Conservation (phyloP, 1,140 invertebrate species). For the Andrena cerasifolii region DNA sequence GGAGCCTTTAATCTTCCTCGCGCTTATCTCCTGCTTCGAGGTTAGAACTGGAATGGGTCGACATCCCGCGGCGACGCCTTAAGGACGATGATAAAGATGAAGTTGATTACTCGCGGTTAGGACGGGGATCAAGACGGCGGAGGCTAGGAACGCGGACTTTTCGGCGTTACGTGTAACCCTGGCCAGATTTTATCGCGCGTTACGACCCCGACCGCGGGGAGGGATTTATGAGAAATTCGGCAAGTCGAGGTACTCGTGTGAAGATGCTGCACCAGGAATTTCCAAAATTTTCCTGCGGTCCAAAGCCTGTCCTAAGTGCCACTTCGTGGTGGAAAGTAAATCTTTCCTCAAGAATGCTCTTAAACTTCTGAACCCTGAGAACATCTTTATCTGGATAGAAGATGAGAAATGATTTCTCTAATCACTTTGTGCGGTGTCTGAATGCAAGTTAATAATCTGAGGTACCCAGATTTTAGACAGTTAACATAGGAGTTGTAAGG, state of each 20-base stretch:
- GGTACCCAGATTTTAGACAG: too few relatives aligned
- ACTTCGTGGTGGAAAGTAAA: not conserved
- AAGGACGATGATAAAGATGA: constrained; percentile 67
- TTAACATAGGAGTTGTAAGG: too few relatives aligned
- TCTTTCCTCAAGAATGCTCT: not conserved
- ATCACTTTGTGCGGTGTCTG: too few relatives aligned
- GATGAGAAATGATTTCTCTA: too few relatives aligned
- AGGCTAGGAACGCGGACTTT: constrained; percentile 58
- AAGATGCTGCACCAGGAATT: not conserved
- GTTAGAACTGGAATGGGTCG: constrained; percentile 60
- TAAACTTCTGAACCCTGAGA: not conserved
- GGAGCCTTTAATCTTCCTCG: not conserved
- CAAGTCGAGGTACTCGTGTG: constrained; percentile 20
- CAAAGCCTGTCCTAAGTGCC: not conserved
- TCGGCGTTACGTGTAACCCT: constrained; percentile 62
- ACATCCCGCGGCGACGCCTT: constrained; percentile 59
- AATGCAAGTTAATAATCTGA: too few relatives aligned
- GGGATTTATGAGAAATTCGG: constrained; percentile 62
- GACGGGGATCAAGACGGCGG: constrained; percentile 4
- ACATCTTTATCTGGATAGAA: not conserved
- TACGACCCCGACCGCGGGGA: constrained; percentile 25
- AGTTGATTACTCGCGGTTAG: constrained; percentile 61
- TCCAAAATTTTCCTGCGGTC: not conserved
- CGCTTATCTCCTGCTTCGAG: constrained; percentile 30
- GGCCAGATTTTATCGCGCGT: constrained; percentile 61